Base-by-base conservation (phyloP, 2,888 invertebrate genomes). In the Synergus itoensis region DNA sequence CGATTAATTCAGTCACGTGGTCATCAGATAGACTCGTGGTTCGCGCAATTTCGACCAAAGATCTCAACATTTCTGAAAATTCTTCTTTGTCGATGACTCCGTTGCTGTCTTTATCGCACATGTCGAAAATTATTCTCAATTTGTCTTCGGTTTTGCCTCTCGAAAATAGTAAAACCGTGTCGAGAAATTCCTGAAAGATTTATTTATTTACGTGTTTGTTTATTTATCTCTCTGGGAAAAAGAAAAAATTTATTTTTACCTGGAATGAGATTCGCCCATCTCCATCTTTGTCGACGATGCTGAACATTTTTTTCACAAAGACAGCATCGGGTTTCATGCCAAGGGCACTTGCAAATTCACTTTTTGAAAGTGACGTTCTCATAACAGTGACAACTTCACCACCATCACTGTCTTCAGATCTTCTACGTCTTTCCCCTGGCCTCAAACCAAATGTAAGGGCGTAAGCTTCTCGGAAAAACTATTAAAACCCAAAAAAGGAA, bases 231-330 rank as follows among this genome's bases (percentile, higher is more conserved):
- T 36, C 36, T 36, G 5, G 5, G 36, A 36, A 36, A 36, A 36
- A 36, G 36, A 5, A 18, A 53, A 2, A n/a, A 9, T 53, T n/a
- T 53, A n/a, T 9, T 53, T 8, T n/a, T 93, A 95, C 97, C 93
- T 97, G 97, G 91, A 99, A 99, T 5, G 97, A 98, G 86, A 99
- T 98, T 81, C 97, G 94, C 2, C 98, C 98, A 92, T 98, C 98
- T 80, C 97, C 95, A 90, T 98, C 98, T 90, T 98, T 98, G 91
- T 99, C 98, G 0, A 98, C 98, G 88, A 98, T 98, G 88, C 98
- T 98, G 91, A 99, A 99, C 99, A 99, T 99, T 92, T 98, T 97
- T 88, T 97, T 96, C 0, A 99, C 98, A 90, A 99, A 99, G 77
- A 99, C 96, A 36, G 98, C 98, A 88, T 98, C 97, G 0, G 97